phyloP scores from a whole-genome alignment of 2,797 vertebrate species.

The Gymnoscopelus braueri region DNA sequence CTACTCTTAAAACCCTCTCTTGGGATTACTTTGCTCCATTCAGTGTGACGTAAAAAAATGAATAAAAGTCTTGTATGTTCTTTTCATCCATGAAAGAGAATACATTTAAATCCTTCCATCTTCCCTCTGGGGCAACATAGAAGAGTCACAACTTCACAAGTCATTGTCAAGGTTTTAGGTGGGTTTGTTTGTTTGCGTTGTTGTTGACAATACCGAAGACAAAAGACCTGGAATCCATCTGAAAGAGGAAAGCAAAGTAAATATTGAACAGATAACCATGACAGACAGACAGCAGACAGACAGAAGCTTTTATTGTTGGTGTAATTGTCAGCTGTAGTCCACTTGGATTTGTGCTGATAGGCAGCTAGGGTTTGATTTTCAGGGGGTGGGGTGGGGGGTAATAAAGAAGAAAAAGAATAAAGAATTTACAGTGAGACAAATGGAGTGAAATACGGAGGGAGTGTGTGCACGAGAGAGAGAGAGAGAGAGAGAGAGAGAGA shows the following conservation, averaged over 20 bases:
- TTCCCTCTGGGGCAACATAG: constrained; percentile 32
- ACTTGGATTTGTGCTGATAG: too few relatives aligned
- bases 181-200: constrained; percentile 23
- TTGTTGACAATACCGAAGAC: constrained; percentile 24
- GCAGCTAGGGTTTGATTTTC: too few relatives aligned
- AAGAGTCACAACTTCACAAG: constrained; percentile 6
- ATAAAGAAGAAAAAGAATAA: too few relatives aligned
- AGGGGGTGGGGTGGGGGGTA: too few relatives aligned
- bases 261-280: background rate
- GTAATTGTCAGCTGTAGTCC: too few relatives aligned
- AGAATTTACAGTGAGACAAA: too few relatives aligned
- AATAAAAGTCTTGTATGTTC: constrained; percentile 18
- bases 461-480: background rate
- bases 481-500: constrained; percentile 32
- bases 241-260: constrained; percentile 3
- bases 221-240: background rate
- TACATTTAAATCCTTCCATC: background rate
- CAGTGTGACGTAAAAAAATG: constrained; percentile 37
- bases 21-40: constrained; percentile 13
- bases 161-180: constrained; percentile 22
- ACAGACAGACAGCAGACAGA: too few relatives aligned
- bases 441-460: background rate
- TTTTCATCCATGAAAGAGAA: constrained; percentile 32
- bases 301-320: too few relatives aligned
- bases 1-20: background rate